These are phyloP conservation scores for Chloroceryle amazona DNA, from an alignment of 2,797 vertebrate species.

Conservation along the genomic window DNA sequence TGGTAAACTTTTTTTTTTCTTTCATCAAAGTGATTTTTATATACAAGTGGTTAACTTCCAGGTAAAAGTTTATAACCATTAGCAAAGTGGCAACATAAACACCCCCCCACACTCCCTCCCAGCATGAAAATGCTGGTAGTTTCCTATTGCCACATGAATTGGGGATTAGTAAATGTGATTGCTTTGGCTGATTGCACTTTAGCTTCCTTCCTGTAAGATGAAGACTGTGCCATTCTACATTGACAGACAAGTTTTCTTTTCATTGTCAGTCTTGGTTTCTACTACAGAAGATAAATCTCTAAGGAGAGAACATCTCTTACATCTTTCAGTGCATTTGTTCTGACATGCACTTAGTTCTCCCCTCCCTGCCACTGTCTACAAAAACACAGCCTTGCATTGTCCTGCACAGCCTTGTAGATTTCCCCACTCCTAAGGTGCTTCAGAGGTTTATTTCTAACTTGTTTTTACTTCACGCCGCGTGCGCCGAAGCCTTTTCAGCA, in stretches of 20 bases:
- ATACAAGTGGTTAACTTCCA: neutral
- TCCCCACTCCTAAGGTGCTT: neutral
- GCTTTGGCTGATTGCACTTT: neutral
- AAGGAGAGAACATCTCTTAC: neutral
- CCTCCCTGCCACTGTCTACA: neutral
- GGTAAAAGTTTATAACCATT: neutral
- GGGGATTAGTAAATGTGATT: neutral
- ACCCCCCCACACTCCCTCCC: too few species aligned
- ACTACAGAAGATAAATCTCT: neutral
- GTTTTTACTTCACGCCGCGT: neutral
- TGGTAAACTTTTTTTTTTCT: neutral
- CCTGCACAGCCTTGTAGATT: neutral
- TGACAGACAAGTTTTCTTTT: neutral
- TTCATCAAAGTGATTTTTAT: neutral
- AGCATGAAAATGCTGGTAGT: neutral
- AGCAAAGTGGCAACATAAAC: neutral
- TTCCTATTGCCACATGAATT: neutral
- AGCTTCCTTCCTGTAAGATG: neutral
- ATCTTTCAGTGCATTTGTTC: neutral
- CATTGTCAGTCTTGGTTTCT: neutral
- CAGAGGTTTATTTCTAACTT: slow-evolving; percentile 6
- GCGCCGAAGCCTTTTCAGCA: slow-evolving; percentile 25
- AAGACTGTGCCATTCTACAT: neutral
- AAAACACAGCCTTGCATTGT: slow-evolving; percentile 9
- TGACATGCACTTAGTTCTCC: neutral